Evolutionary conservation across 2,888 invertebrate genomes (phyloP).

Genomic region (Ceriagrion tenellum): DNA sequence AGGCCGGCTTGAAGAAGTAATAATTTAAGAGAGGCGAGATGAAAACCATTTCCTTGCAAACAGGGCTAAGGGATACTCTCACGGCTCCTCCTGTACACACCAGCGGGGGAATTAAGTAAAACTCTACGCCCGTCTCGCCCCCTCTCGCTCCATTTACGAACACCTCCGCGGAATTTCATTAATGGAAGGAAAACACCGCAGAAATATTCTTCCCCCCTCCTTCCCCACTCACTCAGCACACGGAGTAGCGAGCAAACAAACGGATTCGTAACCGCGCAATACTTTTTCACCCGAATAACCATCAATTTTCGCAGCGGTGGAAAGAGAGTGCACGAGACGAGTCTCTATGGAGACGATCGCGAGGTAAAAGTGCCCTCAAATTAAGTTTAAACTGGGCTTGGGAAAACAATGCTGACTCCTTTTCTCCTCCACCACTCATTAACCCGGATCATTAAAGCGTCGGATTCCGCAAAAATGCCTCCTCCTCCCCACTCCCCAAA

Average conservation of each 20-base stretch:
- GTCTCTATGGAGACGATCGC: too few relatives aligned
- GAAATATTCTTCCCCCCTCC: neutral
- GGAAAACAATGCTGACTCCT: neutral
- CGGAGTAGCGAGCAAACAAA: neutral
- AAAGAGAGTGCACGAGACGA: too few relatives aligned
- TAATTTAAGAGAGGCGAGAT: constrained; percentile 21
- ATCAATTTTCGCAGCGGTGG: neutral
- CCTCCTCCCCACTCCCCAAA: neutral
- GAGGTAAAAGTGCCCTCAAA: neutral
- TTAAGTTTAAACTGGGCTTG: neutral
- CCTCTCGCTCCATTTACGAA: neutral
- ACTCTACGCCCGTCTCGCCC: neutral
- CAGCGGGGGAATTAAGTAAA: neutral
- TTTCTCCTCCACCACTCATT: neutral
- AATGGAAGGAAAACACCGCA: neutral
- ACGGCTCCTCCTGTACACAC: neutral
- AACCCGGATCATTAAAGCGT: neutral
- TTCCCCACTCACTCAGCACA: too few relatives aligned
- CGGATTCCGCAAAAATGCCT: constrained; percentile 12
- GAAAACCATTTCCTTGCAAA: neutral
- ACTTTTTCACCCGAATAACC: neutral
- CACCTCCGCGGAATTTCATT: constrained; percentile 14
- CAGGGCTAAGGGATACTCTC: neutral
- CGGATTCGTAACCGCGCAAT: neutral
- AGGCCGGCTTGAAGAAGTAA: neutral